phyloP scores from a whole-genome alignment of 2,888 invertebrate species.

The Lycocerus yunnanus region DNA sequence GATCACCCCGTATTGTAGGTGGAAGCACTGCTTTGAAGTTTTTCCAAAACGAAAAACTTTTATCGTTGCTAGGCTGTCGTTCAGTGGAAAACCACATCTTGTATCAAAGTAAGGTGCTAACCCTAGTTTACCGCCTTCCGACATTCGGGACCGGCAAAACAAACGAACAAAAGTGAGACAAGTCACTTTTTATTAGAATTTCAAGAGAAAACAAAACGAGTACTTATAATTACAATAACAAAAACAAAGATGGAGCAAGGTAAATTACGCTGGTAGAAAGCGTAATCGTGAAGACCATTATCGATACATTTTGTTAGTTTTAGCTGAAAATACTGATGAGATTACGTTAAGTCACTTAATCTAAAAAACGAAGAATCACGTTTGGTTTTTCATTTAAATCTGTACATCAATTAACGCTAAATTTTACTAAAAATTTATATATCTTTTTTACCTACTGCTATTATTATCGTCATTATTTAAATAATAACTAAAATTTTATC shows the following conservation, averaged over 20 bases:
- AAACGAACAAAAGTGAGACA: not conserved
- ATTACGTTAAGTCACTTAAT: not conserved
- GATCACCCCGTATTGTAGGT: not conserved
- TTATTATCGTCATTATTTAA: conserved; percentile 9
- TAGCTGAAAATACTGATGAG: conserved; percentile 2
- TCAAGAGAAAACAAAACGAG: not conserved
- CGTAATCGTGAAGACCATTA: not conserved
- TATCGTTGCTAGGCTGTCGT: not conserved
- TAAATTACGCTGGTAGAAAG: not conserved
- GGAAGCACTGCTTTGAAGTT: not conserved
- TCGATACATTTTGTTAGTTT: not conserved
- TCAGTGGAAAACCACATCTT: too few relatives aligned
- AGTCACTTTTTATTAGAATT: not conserved
- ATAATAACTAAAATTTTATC: not conserved
- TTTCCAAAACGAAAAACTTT: not conserved
- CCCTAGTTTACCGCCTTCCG: not conserved
- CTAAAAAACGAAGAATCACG: conserved; percentile 1
- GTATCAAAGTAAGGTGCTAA: too few relatives aligned
- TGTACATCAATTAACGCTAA: conserved; percentile 11
- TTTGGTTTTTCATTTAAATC: conserved; percentile 1
- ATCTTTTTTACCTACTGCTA: not conserved
- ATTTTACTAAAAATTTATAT: conserved; percentile 10
- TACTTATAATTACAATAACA: not conserved
- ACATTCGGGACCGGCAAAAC: not conserved
- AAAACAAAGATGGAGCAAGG: not conserved